phyloP scores from a whole-genome alignment of 2,797 vertebrate genomes.

The Oryzias dopingdopingensis region DNA sequence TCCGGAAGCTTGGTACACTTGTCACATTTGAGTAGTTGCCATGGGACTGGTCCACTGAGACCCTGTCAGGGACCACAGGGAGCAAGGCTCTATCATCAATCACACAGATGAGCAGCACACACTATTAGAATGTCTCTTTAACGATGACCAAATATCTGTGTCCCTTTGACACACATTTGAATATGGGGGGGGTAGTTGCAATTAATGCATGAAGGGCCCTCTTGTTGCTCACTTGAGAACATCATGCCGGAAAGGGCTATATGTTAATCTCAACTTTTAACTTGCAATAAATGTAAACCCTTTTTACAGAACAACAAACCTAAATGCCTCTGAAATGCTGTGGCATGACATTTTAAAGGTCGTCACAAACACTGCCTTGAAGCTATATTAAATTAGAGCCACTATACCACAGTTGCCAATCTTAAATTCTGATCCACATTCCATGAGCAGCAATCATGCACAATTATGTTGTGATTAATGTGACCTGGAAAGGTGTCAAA shows the following conservation, averaged over 20 bases:
- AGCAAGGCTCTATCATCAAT: conserved; percentile 69
- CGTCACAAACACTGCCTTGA: conserved; percentile 10
- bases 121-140: conserved; percentile 41
- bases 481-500: conserved; percentile 8
- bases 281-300: conserved; percentile 4
- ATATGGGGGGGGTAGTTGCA: conserved; percentile 21
- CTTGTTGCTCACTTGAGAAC: conserved; percentile 11
- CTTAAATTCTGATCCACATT: conserved; percentile 22
- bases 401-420: conserved; percentile 20
- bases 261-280: conserved; percentile 1
- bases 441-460: conserved; percentile 22
- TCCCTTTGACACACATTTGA: conserved; percentile 40
- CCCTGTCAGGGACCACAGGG: conserved; percentile 64
- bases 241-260: conserved; percentile 4
- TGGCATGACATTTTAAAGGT: conserved; percentile 15
- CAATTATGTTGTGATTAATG: conserved; percentile 20
- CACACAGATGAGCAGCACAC: conserved; percentile 64
- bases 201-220: conserved; percentile 25
- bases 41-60: conserved; percentile 64
- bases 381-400: conserved; percentile 19
- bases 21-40: conserved; percentile 71
- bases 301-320: conserved; percentile 11
- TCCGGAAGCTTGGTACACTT: conserved; percentile 60
- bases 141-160: conserved; percentile 47
- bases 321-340: conserved; percentile 19